Evolutionary conservation across 1,140 invertebrate genomes (phyloP).

Genomic region (Lepeophtheirus salmonis): DNA sequence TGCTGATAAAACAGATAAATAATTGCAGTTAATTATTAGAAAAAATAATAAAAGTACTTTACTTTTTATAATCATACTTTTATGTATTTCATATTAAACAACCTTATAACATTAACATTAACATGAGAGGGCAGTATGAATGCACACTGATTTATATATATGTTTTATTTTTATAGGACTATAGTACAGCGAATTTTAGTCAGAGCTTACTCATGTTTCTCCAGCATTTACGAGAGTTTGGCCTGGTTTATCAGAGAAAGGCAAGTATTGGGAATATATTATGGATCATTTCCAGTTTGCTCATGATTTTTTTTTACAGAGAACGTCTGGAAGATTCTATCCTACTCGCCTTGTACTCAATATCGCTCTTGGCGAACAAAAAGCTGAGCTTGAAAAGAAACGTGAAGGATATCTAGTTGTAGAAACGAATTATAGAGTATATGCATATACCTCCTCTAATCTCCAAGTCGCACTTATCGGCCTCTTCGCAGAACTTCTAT

Average conservation of each 20-base stretch:
- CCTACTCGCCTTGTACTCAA: constrained; percentile 79
- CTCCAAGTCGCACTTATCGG: constrained; percentile 77
- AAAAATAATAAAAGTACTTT: too few species aligned
- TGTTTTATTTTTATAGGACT: constrained; percentile 43
- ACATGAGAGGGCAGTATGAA: too few species aligned
- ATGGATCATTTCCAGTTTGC: background rate
- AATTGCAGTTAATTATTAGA: too few species aligned
- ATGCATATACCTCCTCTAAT: constrained; percentile 85
- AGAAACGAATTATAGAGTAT: constrained; percentile 91
- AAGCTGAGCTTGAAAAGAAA: constrained; percentile 16
- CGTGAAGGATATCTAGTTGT: constrained; percentile 53
- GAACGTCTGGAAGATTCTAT: constrained; percentile 79
- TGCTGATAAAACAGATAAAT: too few species aligned
- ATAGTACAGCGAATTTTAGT: constrained; percentile 83
- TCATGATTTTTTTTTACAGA: constrained; percentile 31
- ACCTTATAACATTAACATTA: too few species aligned
- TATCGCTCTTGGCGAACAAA: constrained; percentile 46
- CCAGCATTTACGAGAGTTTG: constrained; percentile 89
- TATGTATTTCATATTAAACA: too few species aligned
- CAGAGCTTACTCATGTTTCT: constrained; percentile 68
- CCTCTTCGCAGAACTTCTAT: constrained; percentile 75
- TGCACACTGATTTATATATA: too few species aligned
- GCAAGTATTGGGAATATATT: constrained; percentile 31
- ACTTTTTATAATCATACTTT: too few species aligned
- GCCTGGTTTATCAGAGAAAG: constrained; percentile 86